These are phyloP conservation scores for Limnephilus rhombicus DNA, from an alignment of 2,888 invertebrate species.

Conservation along the genomic window DNA sequence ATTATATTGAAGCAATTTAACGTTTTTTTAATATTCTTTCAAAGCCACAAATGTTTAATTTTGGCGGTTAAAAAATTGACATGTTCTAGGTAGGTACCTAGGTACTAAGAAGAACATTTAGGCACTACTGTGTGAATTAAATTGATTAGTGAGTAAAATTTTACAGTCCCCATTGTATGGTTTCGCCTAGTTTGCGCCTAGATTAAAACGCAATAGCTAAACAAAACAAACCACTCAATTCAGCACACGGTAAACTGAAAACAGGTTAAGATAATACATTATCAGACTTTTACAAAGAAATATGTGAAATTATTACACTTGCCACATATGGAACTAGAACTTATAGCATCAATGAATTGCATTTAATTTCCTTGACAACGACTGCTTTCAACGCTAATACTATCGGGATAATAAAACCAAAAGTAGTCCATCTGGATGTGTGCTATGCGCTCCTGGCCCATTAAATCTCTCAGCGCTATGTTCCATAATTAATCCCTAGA, in stretches of 20 bases:
- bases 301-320: neutral
- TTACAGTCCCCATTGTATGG: neutral
- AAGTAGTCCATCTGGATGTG: conserved; percentile 2
- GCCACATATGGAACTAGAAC: neutral
- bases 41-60: neutral
- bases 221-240: neutral
- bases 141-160: neutral
- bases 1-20: neutral
- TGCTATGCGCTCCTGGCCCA: neutral
- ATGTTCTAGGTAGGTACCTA: neutral
- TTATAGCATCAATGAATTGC: neutral
- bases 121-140: neutral
- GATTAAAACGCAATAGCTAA: neutral
- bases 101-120: no score
- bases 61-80: neutral
- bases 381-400: neutral
- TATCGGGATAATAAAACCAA: neutral
- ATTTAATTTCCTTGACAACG: neutral
- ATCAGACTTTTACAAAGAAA: neutral
- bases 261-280: neutral
- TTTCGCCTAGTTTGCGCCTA: neutral
- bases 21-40: neutral
- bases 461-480: neutral
- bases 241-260: neutral
- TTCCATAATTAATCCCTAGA: conserved; percentile 21